These are phyloP conservation scores for Caenorhabditis sp. DNA, from an alignment of 2,888 invertebrate genomes.

Conservation along the genomic window DNA sequence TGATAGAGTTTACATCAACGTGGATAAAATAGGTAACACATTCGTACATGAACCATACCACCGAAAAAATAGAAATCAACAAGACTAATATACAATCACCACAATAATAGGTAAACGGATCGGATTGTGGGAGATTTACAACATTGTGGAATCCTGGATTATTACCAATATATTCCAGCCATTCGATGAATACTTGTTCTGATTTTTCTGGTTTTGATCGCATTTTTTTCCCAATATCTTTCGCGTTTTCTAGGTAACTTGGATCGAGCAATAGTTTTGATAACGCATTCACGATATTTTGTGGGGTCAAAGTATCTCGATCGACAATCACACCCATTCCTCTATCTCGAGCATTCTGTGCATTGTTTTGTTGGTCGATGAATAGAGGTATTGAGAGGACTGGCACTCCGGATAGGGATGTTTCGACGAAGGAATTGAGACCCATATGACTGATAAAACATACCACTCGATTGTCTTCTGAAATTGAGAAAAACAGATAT, in stretches of 20 bases:
- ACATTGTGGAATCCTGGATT: slow-evolving; percentile 36
- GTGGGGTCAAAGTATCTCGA: slow-evolving; percentile 13
- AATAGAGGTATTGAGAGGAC: slow-evolving; percentile 52
- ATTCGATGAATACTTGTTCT: slow-evolving; percentile 29
- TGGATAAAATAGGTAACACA: too few species aligned
- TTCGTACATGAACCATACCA: too few species aligned
- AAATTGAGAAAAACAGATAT: too few species aligned
- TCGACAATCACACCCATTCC: slow-evolving; percentile 29
- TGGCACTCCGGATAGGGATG: slow-evolving; percentile 49
- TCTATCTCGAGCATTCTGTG: slow-evolving; percentile 19
- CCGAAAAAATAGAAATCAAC: background rate
- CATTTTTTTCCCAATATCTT: slow-evolving; percentile 36
- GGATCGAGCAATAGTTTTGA: slow-evolving; percentile 18
- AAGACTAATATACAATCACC: slow-evolving; percentile 4
- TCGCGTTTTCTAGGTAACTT: slow-evolving; percentile 33
- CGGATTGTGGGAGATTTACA: background rate
- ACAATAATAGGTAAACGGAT: slow-evolving; percentile 30
- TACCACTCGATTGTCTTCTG: slow-evolving; percentile 39
- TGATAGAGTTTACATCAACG: too few species aligned
- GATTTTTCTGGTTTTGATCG: slow-evolving; percentile 27
- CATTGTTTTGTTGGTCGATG: slow-evolving; percentile 49
- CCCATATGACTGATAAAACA: slow-evolving; percentile 58
- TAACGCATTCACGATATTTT: slow-evolving; percentile 22
- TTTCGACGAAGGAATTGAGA: slow-evolving; percentile 51
- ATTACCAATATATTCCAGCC: slow-evolving; percentile 42